Evolutionary conservation across 2,797 vertebrate species (phyloP), one percentile per base, ranked within the genome.

Genomic region (Telmatherina bonti): DNA sequence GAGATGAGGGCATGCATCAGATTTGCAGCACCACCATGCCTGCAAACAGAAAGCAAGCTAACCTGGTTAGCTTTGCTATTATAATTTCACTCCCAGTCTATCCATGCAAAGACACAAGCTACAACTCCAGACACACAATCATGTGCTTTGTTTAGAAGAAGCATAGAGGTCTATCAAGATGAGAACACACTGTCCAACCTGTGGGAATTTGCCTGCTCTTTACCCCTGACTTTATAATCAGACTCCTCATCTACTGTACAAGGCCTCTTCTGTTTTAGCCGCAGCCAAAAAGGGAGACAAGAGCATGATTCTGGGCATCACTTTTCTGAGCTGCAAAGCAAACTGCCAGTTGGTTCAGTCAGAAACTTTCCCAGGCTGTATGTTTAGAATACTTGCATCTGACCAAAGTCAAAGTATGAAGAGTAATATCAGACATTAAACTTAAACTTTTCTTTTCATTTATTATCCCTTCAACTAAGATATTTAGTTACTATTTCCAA

Each of bases 361-460:
- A 57, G 59, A 84, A 84, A 78, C 60, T 79, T 90, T 89, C 83
- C 81, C 90, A 86, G 81, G 88, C 84, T 69, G 38, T 71, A 63
- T 68, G 41, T 81, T 74, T 74, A 36, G 24, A 72, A 58, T 66
- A 74, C 54, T 61, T n/a, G 65, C 58, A 84, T 73, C 26, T 68
- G 54, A 84, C 84, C 75, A 84, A 78, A 82, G 82, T 75, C 61
- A 7, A 51, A 77, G 61, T 70, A 81, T 86, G 43, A 78, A 74
- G 65, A 70, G 67, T 62, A 81, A 81, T 82, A 68, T 56, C 63
- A 88, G 74, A 88, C 74, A 65, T 72, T 77, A 84, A 79, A 86
- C 88, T 83, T 81, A 52, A 63, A 52, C 73, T 71, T 8, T 51
- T 71, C 57, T 75, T 65, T 54, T 54, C 81, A 84, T 83, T 80